A percentile compares a stretch with the other conserved stretches of the same genome.
phyloP scores from a whole-genome alignment of 2,113 vertebrate genomes.

The Psephotus haematonotus region DNA sequence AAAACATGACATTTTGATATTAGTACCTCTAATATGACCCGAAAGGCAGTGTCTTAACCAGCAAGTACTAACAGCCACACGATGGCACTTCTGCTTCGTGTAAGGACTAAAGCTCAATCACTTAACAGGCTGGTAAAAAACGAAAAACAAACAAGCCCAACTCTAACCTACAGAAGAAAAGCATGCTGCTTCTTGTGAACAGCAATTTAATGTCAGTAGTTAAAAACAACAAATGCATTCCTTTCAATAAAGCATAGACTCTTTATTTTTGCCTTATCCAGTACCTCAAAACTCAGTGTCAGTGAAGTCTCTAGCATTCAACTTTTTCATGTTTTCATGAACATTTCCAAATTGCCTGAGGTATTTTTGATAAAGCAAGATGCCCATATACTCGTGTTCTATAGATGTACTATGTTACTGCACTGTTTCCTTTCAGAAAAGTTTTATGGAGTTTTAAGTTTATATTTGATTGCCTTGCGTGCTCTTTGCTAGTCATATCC shows the following conservation, averaged over 20 bases:
- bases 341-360: background rate
- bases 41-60: background rate
- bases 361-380: background rate
- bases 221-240: background rate
- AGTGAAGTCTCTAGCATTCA: background rate
- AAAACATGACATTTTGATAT: background rate
- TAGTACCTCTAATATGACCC: background rate
- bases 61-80: constrained; percentile 40
- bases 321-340: background rate
- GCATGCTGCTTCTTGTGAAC: background rate
- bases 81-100: constrained; percentile 66
- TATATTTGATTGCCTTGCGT: background rate
- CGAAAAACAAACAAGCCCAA: background rate
- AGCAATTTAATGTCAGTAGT: background rate
- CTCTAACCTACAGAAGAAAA: background rate
- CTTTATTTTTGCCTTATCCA: background rate
- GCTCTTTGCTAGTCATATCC: background rate
- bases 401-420: background rate
- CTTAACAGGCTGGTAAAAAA: constrained; percentile 72
- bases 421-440: background rate
- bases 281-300: background rate
- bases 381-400: rapidly evolving
- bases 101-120: background rate
- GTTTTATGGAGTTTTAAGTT: background rate
- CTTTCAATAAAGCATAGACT: background rate